These are phyloP conservation scores for Lamellibrachia luymesi DNA, from an alignment of 1,140 invertebrate genomes.

Conservation along the genomic window DNA sequence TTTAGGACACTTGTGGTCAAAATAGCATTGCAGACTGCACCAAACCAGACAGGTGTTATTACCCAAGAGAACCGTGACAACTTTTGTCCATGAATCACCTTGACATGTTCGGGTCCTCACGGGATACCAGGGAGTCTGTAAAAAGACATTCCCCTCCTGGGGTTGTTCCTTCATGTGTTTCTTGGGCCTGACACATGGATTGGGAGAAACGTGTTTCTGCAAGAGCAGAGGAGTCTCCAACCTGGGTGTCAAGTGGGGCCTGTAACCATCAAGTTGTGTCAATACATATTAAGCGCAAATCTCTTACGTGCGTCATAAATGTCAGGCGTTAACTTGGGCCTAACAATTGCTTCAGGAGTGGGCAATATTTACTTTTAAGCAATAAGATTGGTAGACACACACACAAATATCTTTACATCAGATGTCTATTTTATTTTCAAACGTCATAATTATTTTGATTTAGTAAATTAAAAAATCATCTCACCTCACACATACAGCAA, in stretches of 20 bases:
- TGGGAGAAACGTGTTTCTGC: constrained; percentile 36
- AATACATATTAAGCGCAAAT: neutral
- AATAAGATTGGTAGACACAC: neutral
- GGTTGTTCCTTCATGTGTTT: neutral
- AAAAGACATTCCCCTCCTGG: neutral
- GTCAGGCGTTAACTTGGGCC: neutral
- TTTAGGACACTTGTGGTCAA: too few relatives aligned
- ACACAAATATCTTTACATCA: neutral
- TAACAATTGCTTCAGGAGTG: neutral
- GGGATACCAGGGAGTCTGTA: neutral
- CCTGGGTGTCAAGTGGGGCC: constrained; percentile 38
- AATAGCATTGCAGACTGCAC: too few relatives aligned
- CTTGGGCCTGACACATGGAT: constrained; percentile 27
- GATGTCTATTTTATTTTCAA: neutral
- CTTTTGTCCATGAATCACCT: neutral
- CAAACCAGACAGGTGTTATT: neutral
- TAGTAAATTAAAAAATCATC: too few relatives aligned
- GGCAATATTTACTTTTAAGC: neutral
- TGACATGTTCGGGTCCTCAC: neutral
- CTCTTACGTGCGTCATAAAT: neutral
- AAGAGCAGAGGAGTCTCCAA: constrained; percentile 34
- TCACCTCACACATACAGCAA: neutral
- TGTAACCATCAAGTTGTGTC: constrained; percentile 15
- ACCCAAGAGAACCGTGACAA: neutral
- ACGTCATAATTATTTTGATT: neutral